phyloP scores from a whole-genome alignment of 92 coral and sea anemone genomes.

The Bergia sp. region DNA sequence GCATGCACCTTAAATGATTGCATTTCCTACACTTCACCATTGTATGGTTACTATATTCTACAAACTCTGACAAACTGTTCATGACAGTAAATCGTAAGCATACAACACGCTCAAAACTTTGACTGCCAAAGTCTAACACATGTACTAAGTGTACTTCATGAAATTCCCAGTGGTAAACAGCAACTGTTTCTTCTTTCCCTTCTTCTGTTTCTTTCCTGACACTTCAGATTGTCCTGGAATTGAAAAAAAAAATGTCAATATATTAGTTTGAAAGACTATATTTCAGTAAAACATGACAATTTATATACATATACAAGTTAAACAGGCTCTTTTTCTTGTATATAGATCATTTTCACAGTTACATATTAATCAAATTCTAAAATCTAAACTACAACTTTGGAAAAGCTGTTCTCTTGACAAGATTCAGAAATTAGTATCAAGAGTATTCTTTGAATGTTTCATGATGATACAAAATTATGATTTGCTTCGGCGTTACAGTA shows the following conservation, averaged over 20 bases:
- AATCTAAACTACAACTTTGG: no score
- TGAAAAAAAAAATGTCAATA: background rate
- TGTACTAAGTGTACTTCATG: slow-evolving; percentile 67
- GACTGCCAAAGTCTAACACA: background rate
- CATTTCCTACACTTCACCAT: background rate
- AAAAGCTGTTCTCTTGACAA: no score
- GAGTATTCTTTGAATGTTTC: no score
- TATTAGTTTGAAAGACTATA: background rate
- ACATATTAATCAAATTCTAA: no score
- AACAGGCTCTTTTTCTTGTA: no score
- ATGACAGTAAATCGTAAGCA: background rate
- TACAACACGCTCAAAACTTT: background rate
- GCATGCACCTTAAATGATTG: background rate
- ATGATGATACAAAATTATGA: no score
- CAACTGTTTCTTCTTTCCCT: slow-evolving; percentile 80
- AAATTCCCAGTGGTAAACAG: slow-evolving; percentile 91
- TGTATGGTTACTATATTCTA: background rate
- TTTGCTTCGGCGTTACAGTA: no score
- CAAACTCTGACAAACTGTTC: background rate
- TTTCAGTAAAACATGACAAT: background rate
- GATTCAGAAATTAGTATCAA: no score
- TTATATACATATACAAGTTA: no score
- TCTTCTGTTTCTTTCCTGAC: slow-evolving; percentile 65
- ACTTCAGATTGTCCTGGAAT: slow-evolving; percentile 30
- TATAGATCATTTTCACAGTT: no score